Evolutionary conservation across 2,888 invertebrate species (phyloP), one percentile per base, ranked within the genome.

Genomic region (Unio delphinus): DNA sequence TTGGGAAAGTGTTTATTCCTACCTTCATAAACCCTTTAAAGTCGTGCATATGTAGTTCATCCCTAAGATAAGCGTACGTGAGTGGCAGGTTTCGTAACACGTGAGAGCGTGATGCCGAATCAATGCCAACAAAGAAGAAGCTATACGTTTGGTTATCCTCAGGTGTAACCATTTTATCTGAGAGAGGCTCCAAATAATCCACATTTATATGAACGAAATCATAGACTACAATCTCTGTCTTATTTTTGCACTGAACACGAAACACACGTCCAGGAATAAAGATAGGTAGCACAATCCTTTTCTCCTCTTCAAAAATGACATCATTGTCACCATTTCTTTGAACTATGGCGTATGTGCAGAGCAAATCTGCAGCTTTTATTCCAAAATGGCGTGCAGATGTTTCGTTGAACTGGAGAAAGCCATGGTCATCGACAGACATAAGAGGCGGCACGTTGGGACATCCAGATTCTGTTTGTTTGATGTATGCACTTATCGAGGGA

Each of bases 11-110:
- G 59, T 77, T 78, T 18, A 71, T 70, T 3, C 76, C 80, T 23
- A 77, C 75, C 62, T 75, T 78, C 63, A 74, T 80, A 59, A 73
- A 74, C 18, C 80, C 80, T 54, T 75, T 69, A 58, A 80, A 76
- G 28, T 76, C 69, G 54, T 70, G 73, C 5, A 76, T 74, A 15
- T 69, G 68, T 15, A 80, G 63, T 7, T 66, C 58, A n/a, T 74
- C 69, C 55, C 67, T 72, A 15, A 80, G 34, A 56, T 75, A 78
- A 59, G 75, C 72, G 28, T 75, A 69, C 18, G 77, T 71, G 62
- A 69, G 73, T 54, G 74, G 75, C 1, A 78, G 63, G 56, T 74
- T 76, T 55, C 80, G 62, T n/a, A 77, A 45, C 20, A 75, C 72
- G 15, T 73, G 72, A 2, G 69, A 69, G 23, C 75, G 59, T 4